A percentile compares a stretch with the other conserved stretches of the same genome.
These are phyloP conservation scores for Myioborus miniatus DNA, from an alignment of 2,797 vertebrate species.

Conservation along the genomic window DNA sequence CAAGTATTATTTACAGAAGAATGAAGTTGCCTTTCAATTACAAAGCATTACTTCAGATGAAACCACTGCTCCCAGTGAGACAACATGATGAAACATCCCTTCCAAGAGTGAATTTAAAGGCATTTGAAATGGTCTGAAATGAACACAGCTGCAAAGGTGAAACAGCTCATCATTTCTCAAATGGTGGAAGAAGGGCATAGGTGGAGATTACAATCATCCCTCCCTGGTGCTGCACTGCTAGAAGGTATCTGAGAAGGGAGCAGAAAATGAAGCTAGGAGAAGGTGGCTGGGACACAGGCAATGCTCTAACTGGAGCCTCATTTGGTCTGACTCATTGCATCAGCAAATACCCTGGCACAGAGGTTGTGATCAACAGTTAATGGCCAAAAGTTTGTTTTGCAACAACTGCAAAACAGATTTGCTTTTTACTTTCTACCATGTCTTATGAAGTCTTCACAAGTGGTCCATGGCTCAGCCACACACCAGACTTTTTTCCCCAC, in stretches of 20 bases:
- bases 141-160: background rate
- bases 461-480: background rate
- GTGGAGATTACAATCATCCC: background rate
- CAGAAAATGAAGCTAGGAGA: background rate
- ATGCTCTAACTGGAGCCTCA: background rate
- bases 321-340: background rate
- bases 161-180: background rate
- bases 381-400: background rate
- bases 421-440: background rate
- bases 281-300: background rate
- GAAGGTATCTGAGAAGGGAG: background rate
- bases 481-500: background rate
- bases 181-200: background rate
- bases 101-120: background rate
- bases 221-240: background rate
- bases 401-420: background rate
- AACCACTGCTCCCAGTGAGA: background rate
- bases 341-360: background rate
- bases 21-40: slow-evolving; percentile 6
- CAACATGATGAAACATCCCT: background rate
- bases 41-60: slow-evolving; percentile 5
- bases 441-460: background rate
- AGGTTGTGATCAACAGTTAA: background rate
- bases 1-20: background rate
- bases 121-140: background rate